Evolutionary conservation across 1,140 invertebrate species (phyloP), one percentile per base, ranked within the genome.

Genomic region (Gonioctena quinquepunctata): DNA sequence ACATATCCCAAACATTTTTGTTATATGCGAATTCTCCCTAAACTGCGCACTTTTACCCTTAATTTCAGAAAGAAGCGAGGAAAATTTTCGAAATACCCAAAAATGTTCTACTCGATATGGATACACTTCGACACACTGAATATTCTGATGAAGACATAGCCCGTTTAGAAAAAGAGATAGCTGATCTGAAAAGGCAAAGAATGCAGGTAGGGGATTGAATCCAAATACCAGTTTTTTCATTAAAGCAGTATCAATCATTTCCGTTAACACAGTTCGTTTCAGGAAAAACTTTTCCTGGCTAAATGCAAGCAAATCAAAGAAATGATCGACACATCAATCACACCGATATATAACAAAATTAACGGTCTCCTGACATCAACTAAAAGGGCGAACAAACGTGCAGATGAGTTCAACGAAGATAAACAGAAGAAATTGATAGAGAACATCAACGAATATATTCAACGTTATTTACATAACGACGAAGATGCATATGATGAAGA

Each of bases 291-390:
- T 23, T 66, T 66, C 26, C 18, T 66, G 11, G 63, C 48, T 1
- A 66, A 54, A 54, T 66, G 63, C 11, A 52, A 66, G 23, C 48
- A 54, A 26, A 52, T 54, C 48, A 66, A 66, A 25, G 63, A 66
- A 66, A 18, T 16, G 0, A 49, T 54, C 54, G 22, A 66, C 11
- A 27, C 21, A n/a, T 23, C 2, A 22, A 16, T 66, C 13, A 27
- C 49, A 0, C 48, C 50, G 7, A 21, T 66, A 25, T 28, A 60
- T 60, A 33, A 64, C 8, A 64, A 64, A 48, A 33, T 64, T 21
- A 64, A 48, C 22, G 18, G 8, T 27, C 6, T 61, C n/a, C 26
- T 61, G 11, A 16, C 23, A 61, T 16, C 7, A 13, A 6, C 27
- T 5, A 61, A 61, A 61, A 6, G 11, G 7, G 8, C 28, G 22